Evolutionary conservation across 2,888 invertebrate species (phyloP).

Genomic region (Drosophila prolongata): DNA sequence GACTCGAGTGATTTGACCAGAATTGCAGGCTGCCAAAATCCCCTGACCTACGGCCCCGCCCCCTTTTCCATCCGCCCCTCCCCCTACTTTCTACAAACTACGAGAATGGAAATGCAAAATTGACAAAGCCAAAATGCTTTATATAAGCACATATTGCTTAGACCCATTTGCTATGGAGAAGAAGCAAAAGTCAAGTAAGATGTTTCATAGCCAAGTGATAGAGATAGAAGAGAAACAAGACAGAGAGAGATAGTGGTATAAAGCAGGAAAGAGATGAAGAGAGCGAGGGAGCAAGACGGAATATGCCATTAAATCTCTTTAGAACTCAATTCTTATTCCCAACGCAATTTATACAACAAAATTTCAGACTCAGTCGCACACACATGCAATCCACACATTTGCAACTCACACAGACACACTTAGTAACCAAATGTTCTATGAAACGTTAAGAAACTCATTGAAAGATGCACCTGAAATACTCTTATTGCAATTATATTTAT

Average conservation of each 20-base stretch:
- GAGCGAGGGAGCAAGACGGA: conserved; percentile 39
- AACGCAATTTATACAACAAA: conserved; percentile 82
- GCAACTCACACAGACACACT: conserved; percentile 37
- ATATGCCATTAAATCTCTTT: conserved; percentile 82
- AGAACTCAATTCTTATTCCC: conserved; percentile 83
- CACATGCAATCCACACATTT: conserved; percentile 12
- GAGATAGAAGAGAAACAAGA: conserved; percentile 11
- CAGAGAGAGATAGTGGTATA: background rate
- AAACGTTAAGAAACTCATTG: background rate
- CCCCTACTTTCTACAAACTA: conserved; percentile 4
- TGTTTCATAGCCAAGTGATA: conserved; percentile 12
- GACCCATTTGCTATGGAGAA: conserved; percentile 60
- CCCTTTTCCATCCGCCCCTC: background rate
- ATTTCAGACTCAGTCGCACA: conserved; percentile 52
- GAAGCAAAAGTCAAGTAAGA: conserved; percentile 34
- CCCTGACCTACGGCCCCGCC: background rate
- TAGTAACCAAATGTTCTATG: conserved; percentile 1
- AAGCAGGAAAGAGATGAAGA: conserved; percentile 4
- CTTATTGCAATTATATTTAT: background rate
- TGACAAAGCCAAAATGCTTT: conserved; percentile 75
- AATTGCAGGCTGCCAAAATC: conserved; percentile 17
- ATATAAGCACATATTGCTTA: conserved; percentile 51
- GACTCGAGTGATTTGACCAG: conserved; percentile 33
- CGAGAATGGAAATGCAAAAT: conserved; percentile 67
- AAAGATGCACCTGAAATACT: conserved; percentile 15